Conservation (phyloP, 2,888 invertebrate species). For the Podotricha telesiphe region DNA sequence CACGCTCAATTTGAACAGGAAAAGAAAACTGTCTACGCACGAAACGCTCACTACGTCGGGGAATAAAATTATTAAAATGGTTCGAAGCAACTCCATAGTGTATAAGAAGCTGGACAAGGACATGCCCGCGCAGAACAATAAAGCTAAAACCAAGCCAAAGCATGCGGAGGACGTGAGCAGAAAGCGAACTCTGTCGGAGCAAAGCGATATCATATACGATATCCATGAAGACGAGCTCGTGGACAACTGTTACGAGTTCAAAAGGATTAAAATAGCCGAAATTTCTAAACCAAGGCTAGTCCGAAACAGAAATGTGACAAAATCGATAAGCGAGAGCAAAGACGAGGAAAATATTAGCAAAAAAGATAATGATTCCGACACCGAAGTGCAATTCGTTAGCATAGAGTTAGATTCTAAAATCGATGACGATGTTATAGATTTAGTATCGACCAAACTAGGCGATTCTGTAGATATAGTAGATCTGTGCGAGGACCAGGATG, state of each 20-base stretch:
- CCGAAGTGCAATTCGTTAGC: slow-evolving; percentile 73
- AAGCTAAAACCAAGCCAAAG: slow-evolving; percentile 57
- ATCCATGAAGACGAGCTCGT: slow-evolving; percentile 68
- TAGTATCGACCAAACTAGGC: slow-evolving; percentile 59
- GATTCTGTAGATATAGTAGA: slow-evolving; percentile 69
- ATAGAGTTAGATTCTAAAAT: slow-evolving; percentile 59
- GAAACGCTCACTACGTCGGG: slow-evolving; percentile 71
- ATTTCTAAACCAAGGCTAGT: slow-evolving; percentile 69
- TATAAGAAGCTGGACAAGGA: slow-evolving; percentile 70
- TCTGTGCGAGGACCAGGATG: slow-evolving; percentile 68
- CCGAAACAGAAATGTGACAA: slow-evolving; percentile 57
- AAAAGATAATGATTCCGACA: slow-evolving; percentile 66
- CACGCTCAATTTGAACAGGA: slow-evolving; percentile 67
- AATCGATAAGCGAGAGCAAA: slow-evolving; percentile 51
- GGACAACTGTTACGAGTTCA: slow-evolving; percentile 73
- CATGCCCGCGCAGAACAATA: slow-evolving; percentile 50
- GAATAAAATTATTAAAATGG: slow-evolving; percentile 76
- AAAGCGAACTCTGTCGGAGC: slow-evolving; percentile 72
- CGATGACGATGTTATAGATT: slow-evolving; percentile 66
- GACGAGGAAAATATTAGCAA: slow-evolving; percentile 53
- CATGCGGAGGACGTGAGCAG: slow-evolving; percentile 56
- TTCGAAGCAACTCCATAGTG: slow-evolving; percentile 75
- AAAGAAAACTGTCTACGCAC: slow-evolving; percentile 72
- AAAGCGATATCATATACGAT: slow-evolving; percentile 63
- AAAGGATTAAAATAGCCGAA: slow-evolving; percentile 67